phyloP scores from a whole-genome alignment of 2,797 vertebrate species.

The Kryptopterus vitreolus region DNA sequence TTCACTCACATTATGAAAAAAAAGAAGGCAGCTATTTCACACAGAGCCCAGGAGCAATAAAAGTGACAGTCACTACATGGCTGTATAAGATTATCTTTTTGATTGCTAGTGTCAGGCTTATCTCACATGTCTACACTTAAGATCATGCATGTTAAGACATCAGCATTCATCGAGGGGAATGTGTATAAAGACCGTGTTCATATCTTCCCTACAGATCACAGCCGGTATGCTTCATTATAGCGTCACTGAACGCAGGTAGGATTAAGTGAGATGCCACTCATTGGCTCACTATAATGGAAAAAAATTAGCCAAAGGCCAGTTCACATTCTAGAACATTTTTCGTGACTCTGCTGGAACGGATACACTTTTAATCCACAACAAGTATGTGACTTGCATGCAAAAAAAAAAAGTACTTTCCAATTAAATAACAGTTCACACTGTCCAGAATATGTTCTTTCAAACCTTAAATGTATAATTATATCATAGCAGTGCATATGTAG shows the following conservation, averaged over 20 bases:
- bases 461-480: neutral
- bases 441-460: neutral
- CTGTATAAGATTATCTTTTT: neutral
- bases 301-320: neutral
- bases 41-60: neutral
- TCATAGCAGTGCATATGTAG: neutral
- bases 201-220: neutral
- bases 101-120: conserved; percentile 1
- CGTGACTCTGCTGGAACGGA: neutral
- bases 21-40: no score
- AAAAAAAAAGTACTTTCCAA: neutral
- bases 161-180: neutral
- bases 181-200: neutral
- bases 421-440: no score
- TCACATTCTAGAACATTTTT: neutral
- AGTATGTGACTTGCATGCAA: neutral
- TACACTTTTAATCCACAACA: neutral
- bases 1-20: neutral
- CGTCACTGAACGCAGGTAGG: neutral
- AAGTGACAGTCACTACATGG: neutral
- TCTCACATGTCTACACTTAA: neutral
- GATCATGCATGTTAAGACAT: neutral
- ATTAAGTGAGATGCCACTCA: neutral
- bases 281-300: neutral
- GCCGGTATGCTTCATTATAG: neutral